Percentiles rank a stretch among this genome's conserved stretches.
phyloP scores from a whole-genome alignment of 2,797 vertebrate genomes.

The Melanotaenia nigrans region DNA sequence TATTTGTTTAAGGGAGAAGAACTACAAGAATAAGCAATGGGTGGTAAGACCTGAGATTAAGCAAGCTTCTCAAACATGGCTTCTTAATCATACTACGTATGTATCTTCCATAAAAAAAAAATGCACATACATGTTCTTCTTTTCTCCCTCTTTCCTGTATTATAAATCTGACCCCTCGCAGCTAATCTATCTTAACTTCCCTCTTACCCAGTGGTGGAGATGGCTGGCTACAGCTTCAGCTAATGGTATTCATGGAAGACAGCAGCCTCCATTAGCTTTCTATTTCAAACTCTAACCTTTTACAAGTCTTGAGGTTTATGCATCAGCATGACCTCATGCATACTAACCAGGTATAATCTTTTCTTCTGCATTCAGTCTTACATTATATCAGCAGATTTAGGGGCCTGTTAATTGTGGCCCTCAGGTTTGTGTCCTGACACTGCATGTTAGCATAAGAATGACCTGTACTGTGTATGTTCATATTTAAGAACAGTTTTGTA shows the following conservation, averaged over 20 bases:
- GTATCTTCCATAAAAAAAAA: neutral
- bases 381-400: conserved; percentile 31
- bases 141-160: neutral
- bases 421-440: conserved; percentile 26
- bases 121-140: neutral
- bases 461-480: neutral
- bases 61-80: neutral
- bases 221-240: conserved; percentile 19
- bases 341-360: conserved; percentile 65
- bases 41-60: conserved; percentile 24
- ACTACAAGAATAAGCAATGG: neutral
- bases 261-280: conserved; percentile 67
- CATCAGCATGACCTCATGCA: conserved; percentile 62
- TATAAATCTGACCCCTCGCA: conserved; percentile 3
- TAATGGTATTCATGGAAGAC: conserved; percentile 68
- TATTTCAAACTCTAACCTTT: conserved; percentile 70
- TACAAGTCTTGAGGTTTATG: conserved; percentile 58
- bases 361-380: conserved; percentile 57
- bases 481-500: conserved; percentile 7
- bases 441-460: conserved; percentile 17
- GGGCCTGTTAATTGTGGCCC: conserved; percentile 16
- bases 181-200: conserved; percentile 9
- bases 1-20: conserved; percentile 11
- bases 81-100: neutral
- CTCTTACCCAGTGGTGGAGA: neutral